Conservation (phyloP, 1,140 invertebrate species). For the Lepidurus couesii region DNA sequence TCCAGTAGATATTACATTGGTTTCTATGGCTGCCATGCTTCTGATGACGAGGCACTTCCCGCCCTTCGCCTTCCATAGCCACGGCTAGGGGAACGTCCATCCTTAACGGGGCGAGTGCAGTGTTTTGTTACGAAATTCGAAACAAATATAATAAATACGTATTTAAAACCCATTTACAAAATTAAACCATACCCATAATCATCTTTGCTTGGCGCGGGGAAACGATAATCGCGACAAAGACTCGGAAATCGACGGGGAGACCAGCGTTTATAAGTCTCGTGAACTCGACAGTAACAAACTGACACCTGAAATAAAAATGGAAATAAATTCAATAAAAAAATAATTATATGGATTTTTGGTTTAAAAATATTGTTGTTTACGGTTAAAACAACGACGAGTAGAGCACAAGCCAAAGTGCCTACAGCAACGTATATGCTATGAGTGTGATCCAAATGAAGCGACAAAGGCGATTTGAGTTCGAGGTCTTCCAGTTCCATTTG, state of each 20-base stretch:
- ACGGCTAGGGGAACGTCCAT: conserved; percentile 34
- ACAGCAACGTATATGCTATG: conserved; percentile 67
- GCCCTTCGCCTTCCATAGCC: conserved; percentile 30
- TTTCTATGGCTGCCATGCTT: background rate
- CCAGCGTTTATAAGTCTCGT: conserved; percentile 60
- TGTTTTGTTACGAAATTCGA: background rate
- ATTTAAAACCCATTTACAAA: background rate
- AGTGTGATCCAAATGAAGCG: conserved; percentile 60
- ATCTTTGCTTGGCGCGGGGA: conserved; percentile 24
- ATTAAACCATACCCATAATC: conserved; percentile 28
- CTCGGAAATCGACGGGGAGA: conserved; percentile 28
- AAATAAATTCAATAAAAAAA: background rate
- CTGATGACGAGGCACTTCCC: conserved; percentile 26
- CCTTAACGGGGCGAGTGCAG: background rate
- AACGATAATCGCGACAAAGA: conserved; percentile 32
- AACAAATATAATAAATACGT: conserved; percentile 10
- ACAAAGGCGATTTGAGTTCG: conserved; percentile 54
- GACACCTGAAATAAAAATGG: conserved; percentile 48
- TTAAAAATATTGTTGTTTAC: conserved; percentile 46
- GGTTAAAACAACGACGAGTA: conserved; percentile 61
- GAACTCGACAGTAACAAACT: conserved; percentile 62
- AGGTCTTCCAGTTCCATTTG: conserved; percentile 37
- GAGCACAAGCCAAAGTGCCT: conserved; percentile 60
- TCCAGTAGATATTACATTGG: conserved; percentile 34
- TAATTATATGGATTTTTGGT: background rate